phyloP scores from a whole-genome alignment of 2,888 invertebrate species.

The Drosophila picticornis region DNA sequence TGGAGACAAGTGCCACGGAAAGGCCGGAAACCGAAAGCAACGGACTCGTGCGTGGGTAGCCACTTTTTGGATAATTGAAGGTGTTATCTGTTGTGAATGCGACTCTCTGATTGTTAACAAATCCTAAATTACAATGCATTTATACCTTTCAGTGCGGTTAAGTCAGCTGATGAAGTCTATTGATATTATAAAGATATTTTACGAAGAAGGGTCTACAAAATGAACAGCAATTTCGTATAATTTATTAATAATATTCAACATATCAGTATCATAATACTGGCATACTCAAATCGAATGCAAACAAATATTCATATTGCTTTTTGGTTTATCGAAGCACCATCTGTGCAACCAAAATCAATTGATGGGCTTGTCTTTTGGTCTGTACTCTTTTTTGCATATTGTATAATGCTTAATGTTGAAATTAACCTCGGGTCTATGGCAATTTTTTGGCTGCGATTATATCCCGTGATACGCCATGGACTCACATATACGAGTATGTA shows the following conservation, averaged over 20 bases:
- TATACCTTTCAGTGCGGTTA: background rate
- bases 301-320: conserved; percentile 18
- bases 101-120: conserved; percentile 10
- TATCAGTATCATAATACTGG: background rate
- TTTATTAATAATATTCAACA: background rate
- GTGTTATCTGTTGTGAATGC: conserved; percentile 32
- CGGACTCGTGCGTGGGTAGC: conserved; percentile 44
- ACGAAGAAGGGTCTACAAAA: background rate
- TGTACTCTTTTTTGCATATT: conserved; percentile 43
- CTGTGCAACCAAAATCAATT: conserved; percentile 23
- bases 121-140: conserved; percentile 18
- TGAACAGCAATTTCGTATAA: background rate
- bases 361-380: conserved; percentile 61
- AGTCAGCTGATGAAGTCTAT: background rate
- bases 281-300: background rate
- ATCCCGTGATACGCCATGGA: conserved; percentile 59
- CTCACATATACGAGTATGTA: conserved; percentile 32
- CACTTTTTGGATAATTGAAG: conserved; percentile 40
- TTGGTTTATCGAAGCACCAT: conserved; percentile 40
- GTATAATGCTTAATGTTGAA: conserved; percentile 75
- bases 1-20: conserved; percentile 67
- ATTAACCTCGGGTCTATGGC: conserved; percentile 68
- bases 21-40: conserved; percentile 48
- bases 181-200: background rate
- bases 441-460: conserved; percentile 51